Evolutionary conservation across 2,888 invertebrate species (phyloP).

Genomic region (Hirtodrosophila duncani): DNA sequence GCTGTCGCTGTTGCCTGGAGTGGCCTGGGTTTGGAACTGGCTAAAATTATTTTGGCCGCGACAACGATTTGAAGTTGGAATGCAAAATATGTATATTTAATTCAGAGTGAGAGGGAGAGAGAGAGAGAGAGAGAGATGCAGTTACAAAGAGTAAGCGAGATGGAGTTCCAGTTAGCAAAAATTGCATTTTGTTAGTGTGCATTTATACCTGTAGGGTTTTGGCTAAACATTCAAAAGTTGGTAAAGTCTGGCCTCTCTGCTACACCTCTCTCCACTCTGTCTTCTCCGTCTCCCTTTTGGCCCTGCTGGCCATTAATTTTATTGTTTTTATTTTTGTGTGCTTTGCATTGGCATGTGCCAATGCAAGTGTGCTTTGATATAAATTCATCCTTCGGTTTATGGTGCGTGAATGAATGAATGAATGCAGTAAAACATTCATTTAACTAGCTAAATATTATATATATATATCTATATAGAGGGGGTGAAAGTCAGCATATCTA

Average conservation of each 20-base stretch:
- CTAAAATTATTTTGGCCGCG: conserved; percentile 64
- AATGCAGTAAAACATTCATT: conserved; percentile 70
- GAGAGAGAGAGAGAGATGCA: too few species aligned
- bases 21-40: conserved; percentile 51
- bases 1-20: too few species aligned
- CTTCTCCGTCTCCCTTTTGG: too few species aligned
- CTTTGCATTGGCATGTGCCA: too few species aligned
- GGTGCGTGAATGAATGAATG: conserved; percentile 72
- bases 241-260: too few species aligned
- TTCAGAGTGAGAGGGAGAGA: too few species aligned
- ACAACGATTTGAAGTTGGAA: conserved; percentile 43
- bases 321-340: conserved; percentile 62
- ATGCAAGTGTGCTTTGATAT: conserved; percentile 58
- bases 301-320: conserved; percentile 68
- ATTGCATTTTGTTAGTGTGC: too few species aligned
- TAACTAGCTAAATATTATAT: conserved; percentile 39
- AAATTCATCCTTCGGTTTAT: conserved; percentile 66
- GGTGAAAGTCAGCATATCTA: conserved; percentile 14
- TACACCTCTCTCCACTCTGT: too few species aligned
- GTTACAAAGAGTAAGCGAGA: too few species aligned
- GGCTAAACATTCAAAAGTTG: too few species aligned
- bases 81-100: conserved; percentile 55
- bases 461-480: conserved; percentile 8
- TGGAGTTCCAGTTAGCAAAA: too few species aligned
- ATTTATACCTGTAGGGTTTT: too few species aligned